Evolutionary conservation across 2,797 vertebrate genomes (phyloP), one percentile per base, ranked within the genome.

Genomic region (Kryptopterus vitreolus): DNA sequence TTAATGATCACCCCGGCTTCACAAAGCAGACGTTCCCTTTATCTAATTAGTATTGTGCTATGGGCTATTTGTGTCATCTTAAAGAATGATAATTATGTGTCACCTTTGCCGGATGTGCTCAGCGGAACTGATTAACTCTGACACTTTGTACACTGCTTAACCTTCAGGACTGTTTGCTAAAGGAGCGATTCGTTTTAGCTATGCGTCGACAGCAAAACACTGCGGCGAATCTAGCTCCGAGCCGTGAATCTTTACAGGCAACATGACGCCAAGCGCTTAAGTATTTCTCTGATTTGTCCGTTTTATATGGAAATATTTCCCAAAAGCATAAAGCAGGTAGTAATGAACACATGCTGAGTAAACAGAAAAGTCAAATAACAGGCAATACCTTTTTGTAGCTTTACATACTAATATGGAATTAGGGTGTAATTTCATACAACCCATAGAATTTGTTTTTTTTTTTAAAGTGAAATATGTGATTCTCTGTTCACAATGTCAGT

Each of bases 51-150:
- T 66, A 65, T 73, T 78, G 81, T 78, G 81, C 81, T 78, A 70
- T 72, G 76, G 76, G 81, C 76, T 82, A 65, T 78, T 82, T 78
- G 83, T 87, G 87, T 86, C 68, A 82, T 86, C 81, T 88, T 87
- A 84, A 76, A 70, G 75, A 69, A 85, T 79, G 84, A 82, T 87
- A 88, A 90, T 88, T 87, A 90, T 90, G 82, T 86, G 88, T 87
- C 88, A 77, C 88, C 87, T 87, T 81, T 81, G 81, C 83, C 80
- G 85, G 85, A 85, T 84, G 77, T 69, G 53, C 68, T 43, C 76
- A 71, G 77, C 78, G 84, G 82, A 88, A 86, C 81, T 85, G 87
- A 91, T 82, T 88, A 83, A 85, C 85, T 90, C 79, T 87, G 88
- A 90, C 88, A 88, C 86, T 85, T 87, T 82, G 80, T 68, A 73